Evolutionary conservation across 2,888 invertebrate genomes (phyloP), one percentile per base, ranked within the genome.

Genomic region (Hymenopus coronatus): DNA sequence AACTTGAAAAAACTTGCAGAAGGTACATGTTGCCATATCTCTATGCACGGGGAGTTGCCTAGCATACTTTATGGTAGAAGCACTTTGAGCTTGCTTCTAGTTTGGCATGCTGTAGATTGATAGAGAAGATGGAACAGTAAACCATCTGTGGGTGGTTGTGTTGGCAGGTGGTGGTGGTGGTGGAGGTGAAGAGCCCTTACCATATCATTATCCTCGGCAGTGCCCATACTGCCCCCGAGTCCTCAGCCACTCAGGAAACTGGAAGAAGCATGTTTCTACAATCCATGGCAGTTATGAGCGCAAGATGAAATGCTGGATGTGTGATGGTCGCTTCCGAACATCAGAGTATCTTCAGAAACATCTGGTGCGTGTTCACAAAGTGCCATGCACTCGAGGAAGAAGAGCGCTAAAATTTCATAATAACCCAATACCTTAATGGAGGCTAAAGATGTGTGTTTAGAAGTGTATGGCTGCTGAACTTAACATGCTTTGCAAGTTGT

Each of bases 271-370:
- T 90, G 92, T 92, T 87, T 90, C 92, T 87, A 92, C 92, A 46
- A 92, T 92, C 91, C 92, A 92, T 90, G 92, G 92, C 90, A 91
- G 91, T 54, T 91, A 92, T 87, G 91, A 92, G 85, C 91, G 92
- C 91, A 91, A 91, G 87, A 91, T 91, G 90, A 91, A 92, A 89
- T 92, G 92, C 90, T 90, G 91, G 84, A 92, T 92, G 90, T 92
- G 92, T 90, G 91, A 91, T 14, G 92, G 92, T 88, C 89, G 92
- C 89, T 92, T 92, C 90, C 90, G 92, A 89, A 92, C 92, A 54
- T 91, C 92, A 30, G 92, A 92, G 90, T 92, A 92, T 90, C 91
- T 92, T 82, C 92, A 92, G 89, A 92, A 92, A 90, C 92, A 92
- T 90, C 92, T 92, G 85, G 92, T 92, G 40, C 91, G 92, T 83